Evolutionary conservation across 2,113 vertebrate species (phyloP).

Genomic region (Cyanoderma ruficeps): DNA sequence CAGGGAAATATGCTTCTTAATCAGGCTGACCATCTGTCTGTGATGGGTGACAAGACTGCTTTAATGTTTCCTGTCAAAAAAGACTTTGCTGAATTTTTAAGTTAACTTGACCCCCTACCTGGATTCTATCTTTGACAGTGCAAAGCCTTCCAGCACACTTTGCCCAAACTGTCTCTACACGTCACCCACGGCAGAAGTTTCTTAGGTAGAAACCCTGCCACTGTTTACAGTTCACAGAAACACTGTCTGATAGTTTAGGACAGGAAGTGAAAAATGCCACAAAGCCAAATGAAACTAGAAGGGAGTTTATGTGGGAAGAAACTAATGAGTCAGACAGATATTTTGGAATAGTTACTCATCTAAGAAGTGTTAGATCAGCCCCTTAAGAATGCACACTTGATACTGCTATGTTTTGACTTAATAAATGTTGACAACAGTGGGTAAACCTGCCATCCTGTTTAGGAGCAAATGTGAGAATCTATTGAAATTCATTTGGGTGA

Average conservation of each 20-base stretch:
- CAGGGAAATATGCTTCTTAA: background rate
- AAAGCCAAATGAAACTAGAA: background rate
- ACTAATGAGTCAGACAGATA: conserved; percentile 15
- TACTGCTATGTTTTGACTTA: background rate
- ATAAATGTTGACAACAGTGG: background rate
- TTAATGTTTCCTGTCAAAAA: background rate
- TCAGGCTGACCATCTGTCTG: background rate
- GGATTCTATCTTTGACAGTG: background rate
- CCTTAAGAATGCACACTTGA: background rate
- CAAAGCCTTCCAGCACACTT: background rate
- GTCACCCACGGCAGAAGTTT: background rate
- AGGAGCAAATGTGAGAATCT: background rate
- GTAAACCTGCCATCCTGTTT: background rate
- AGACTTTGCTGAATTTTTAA: background rate
- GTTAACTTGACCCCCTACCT: background rate
- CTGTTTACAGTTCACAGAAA: background rate
- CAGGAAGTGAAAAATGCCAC: conserved; percentile 29
- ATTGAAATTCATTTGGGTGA: background rate
- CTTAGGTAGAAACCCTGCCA: background rate
- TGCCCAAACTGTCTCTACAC: background rate
- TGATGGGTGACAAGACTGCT: background rate
- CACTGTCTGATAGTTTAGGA: background rate
- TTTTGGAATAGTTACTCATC: conserved; percentile 36
- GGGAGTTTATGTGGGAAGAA: conserved; percentile 25
- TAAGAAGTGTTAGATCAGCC: background rate